phyloP scores from a whole-genome alignment of 2,113 vertebrate species.

The Tachuris rubrigastra region DNA sequence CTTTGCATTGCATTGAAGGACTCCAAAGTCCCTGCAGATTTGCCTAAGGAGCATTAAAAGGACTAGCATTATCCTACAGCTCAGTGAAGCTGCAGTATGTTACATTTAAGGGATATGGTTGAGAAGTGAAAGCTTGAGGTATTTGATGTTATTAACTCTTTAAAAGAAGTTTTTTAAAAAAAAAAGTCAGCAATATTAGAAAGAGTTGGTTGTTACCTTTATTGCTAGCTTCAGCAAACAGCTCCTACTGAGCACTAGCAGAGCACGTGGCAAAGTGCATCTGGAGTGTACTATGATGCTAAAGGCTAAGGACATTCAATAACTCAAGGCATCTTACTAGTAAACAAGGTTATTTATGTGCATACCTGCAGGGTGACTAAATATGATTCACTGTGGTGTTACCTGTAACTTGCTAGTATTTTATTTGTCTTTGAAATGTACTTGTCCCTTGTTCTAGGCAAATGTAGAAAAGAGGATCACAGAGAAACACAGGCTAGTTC shows the following conservation, averaged over 20 bases:
- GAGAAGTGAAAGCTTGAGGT: background rate
- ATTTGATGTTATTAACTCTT: conserved; percentile 5
- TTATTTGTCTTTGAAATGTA: background rate
- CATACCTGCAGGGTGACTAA: conserved; percentile 22
- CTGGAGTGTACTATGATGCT: background rate
- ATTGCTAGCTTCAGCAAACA: background rate
- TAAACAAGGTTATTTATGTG: background rate
- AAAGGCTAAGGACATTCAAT: background rate
- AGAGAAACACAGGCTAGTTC: background rate
- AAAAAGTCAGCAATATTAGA: background rate
- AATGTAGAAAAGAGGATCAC: background rate
- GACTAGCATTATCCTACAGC: background rate
- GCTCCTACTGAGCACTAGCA: background rate
- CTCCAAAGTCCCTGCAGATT: background rate
- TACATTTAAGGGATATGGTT: background rate
- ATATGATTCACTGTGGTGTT: conserved; percentile 2
- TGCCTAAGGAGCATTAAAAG: conserved; percentile 35
- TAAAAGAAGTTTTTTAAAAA: background rate
- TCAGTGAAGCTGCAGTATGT: background rate
- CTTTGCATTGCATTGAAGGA: conserved; percentile 32
- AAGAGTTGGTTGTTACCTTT: background rate
- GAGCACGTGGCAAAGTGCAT: background rate
- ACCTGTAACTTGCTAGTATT: background rate
- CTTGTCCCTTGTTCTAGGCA: conserved; percentile 11
- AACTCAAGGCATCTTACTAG: background rate